Conservation (phyloP, 2,888 invertebrate genomes). For the Oegoconia quadripuncta region DNA sequence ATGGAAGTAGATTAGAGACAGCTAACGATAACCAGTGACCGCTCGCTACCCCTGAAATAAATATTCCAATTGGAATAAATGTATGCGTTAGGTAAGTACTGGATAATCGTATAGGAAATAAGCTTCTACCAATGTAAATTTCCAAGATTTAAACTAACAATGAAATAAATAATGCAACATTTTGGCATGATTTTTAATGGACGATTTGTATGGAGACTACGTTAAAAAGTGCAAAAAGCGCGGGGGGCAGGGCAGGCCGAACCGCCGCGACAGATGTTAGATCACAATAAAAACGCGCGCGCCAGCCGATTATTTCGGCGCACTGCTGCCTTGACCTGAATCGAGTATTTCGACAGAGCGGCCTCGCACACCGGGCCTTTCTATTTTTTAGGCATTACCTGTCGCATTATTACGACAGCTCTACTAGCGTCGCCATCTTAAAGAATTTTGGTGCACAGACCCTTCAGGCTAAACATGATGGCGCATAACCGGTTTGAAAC, state of each 20-base stretch:
- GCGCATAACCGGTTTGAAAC: constrained; percentile 39
- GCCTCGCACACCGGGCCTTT: constrained; percentile 78
- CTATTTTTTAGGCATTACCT: constrained; percentile 79
- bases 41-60: too few species aligned
- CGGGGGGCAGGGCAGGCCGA: background rate
- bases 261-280: constrained; percentile 72
- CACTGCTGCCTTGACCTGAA: constrained; percentile 77
- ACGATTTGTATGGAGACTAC: too few species aligned
- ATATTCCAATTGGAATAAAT: too few species aligned
- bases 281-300: constrained; percentile 76
- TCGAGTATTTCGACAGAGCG: constrained; percentile 76
- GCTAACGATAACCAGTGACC: too few species aligned
- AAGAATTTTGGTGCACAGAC: constrained; percentile 58
- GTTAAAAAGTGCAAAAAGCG: too few species aligned
- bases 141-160: too few species aligned
- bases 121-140: too few species aligned
- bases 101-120: too few species aligned
- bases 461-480: constrained; percentile 42
- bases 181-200: too few species aligned
- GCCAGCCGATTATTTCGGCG: constrained; percentile 77
- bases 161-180: too few species aligned
- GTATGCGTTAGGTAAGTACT: too few species aligned
- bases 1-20: too few species aligned
- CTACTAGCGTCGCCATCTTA: constrained; percentile 66
- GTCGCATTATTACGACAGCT: constrained; percentile 76